Conservation (phyloP, 2,888 invertebrate genomes). For the Hypselothyrea guttata region DNA sequence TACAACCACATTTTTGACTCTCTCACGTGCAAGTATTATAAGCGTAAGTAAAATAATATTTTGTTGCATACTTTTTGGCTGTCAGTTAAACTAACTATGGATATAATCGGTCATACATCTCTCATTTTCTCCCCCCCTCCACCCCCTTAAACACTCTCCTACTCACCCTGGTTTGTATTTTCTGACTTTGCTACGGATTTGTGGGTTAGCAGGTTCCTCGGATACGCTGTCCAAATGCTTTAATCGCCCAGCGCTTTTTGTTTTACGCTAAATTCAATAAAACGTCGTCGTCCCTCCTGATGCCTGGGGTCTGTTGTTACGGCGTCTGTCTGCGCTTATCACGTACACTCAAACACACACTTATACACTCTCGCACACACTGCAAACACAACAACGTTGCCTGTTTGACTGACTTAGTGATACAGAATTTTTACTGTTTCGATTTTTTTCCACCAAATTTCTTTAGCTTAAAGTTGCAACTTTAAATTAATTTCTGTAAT, state of each 20-base stretch:
- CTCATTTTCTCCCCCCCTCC: too few species aligned
- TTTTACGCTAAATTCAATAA: constrained; percentile 67
- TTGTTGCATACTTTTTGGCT: constrained; percentile 38
- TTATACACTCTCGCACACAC: constrained; percentile 15
- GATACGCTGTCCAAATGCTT: constrained; percentile 35
- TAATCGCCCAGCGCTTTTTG: constrained; percentile 58
- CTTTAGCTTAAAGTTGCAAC: constrained; percentile 15
- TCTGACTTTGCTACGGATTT: constrained; percentile 40
- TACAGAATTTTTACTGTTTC: constrained; percentile 77
- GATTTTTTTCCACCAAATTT: constrained; percentile 65
- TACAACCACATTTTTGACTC: constrained; percentile 18
- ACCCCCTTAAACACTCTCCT: too few species aligned
- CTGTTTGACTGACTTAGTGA: constrained; percentile 60
- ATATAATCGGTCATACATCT: too few species aligned
- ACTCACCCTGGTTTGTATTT: constrained; percentile 25
- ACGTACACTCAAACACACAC: constrained; percentile 46
- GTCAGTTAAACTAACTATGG: constrained; percentile 18
- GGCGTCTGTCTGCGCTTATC: constrained; percentile 66
- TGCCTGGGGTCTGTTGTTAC: constrained; percentile 64
- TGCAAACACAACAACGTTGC: constrained; percentile 15
- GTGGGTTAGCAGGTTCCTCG: constrained; percentile 53
- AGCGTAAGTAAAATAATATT: constrained; percentile 1
- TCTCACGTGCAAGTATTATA: constrained; percentile 11
- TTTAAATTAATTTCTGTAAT: neutral
- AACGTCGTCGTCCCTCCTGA: constrained; percentile 22